Percentiles rank a stretch among this genome's conserved stretches.
Evolutionary conservation across 2,797 vertebrate genomes (phyloP).

Genomic region (Tarsius wallacei): DNA sequence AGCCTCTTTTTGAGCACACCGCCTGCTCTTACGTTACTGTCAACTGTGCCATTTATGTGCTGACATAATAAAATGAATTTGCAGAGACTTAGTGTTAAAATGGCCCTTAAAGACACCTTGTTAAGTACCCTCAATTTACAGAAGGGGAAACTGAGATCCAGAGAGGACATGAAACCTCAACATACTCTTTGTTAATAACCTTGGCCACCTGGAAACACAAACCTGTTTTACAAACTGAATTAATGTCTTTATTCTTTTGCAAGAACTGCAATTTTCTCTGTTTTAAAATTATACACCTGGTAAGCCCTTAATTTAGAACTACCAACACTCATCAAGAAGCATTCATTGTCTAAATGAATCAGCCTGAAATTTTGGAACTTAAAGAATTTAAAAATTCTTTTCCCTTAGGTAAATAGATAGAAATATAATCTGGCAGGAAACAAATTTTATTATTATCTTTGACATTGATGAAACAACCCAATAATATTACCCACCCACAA

Average conservation of each 20-base stretch:
- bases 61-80: neutral
- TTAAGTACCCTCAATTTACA: neutral
- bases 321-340: neutral
- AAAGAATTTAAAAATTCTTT: conserved; percentile 5
- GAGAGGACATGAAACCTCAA: neutral
- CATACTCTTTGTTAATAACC: neutral
- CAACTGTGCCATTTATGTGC: rapidly evolving
- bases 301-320: neutral
- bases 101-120: neutral
- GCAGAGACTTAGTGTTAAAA: neutral
- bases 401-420: neutral
- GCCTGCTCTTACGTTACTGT: neutral
- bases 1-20: neutral
- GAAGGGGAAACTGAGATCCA: neutral
- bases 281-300: neutral
- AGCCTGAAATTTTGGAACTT: neutral
- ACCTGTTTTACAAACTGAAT: neutral
- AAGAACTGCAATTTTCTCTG: neutral
- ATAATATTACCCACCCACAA: rapidly evolving
- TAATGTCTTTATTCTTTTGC: neutral
- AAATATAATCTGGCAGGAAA: neutral
- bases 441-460: neutral
- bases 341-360: neutral
- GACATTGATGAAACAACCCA: neutral
- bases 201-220: neutral